Base-by-base conservation (phyloP, 2,888 invertebrate genomes). In the Pardosa pseudoannulata region DNA sequence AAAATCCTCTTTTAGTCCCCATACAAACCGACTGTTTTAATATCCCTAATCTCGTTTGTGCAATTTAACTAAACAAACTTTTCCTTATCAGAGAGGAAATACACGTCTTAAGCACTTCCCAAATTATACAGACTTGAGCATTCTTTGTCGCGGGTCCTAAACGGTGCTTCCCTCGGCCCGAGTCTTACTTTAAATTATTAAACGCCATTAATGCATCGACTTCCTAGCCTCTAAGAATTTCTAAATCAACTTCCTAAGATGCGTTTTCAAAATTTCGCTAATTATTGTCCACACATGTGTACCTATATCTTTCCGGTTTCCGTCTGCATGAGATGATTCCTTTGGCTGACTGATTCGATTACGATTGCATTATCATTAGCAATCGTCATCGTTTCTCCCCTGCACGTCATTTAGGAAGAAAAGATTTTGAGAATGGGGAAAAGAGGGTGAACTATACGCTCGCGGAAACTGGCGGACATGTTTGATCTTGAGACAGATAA, bases 281-380 rank as follows among this genome's bases (percentile, higher is more conserved):
- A 85, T 85, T 85, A 85, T 85, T 85, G 71, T 67, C 67, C 73
- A 79, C 70, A 70, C 72, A 70, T 65, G 23, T 78, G 50, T 73
- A 78, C 50, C 41, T 78, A 64, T 73, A 67, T 78, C 76, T 76
- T 62, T 72, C 78, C 78, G 68, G n/a, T 64, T 85, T 85, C 83
- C 83, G 72, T 85, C 73, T 73, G 73, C 83, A 78, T 85, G 72
- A 78, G 72, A 73, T 73, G 67, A 78, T 85, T 85, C 36, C 78
- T 85, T 67, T 71, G 41, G 73, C 73, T 50, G 76, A 67, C 67
- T 78, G 83, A 85, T 85, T 85, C 83, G 83, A 85, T 85, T 85
- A 85, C 78, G 83, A 85, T 85, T 78, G 78, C 83, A 85, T 85
- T 78, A 85, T 85, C 83, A 85, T 85, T 85, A 85, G 83, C 83